Base-by-base conservation (phyloP, 2,888 invertebrate genomes). In the Cenopis cana region DNA sequence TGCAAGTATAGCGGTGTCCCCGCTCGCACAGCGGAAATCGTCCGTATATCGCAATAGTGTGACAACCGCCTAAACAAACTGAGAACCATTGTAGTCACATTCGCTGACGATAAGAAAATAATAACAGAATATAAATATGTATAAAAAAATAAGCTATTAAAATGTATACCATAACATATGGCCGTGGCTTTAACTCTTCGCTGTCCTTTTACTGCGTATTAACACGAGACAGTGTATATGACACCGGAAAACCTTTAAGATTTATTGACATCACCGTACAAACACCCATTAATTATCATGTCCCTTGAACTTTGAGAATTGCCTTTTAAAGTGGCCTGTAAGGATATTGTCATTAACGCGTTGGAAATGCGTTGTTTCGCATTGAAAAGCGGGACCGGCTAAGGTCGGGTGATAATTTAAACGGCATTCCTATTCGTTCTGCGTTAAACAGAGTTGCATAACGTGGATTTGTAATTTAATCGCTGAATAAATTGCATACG, bases 321-420 rank as follows among this genome's bases (percentile, higher is more conserved):
- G 38, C 71, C 60, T 68, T 73, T 69, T 73, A 77, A 76, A 76
- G 75, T 74, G 69, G 67, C 20, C 36, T 68, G 75, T 77, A 85
- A 86, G 84, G 82, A 83, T 83, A 82, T 69, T 75, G 68, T 78
- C 79, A 80, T 84, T 82, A 82, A 72, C 74, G 72, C 74, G 74
- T 74, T 52, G 69, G 61, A 61, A 61, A 59, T 24, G 52, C 29
- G 57, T 55, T 55, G 41, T 64, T 65, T 59, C 64, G 46, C 65
- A 70, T 73, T 73, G 73, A 65, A 56, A 69, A 64, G 64, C 55
- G 62, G 62, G 70, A 57, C 62, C 20, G 33, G 60, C 54, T 60
- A 73, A 73, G 73, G 73, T 70, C 73, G 67, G 50, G 14, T 24
- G 61, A 72, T 72, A 65, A 67, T 62, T 73, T 17, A 70, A 65